phyloP scores from a whole-genome alignment of 2,888 invertebrate species.

The Drosophila bunnanda region DNA sequence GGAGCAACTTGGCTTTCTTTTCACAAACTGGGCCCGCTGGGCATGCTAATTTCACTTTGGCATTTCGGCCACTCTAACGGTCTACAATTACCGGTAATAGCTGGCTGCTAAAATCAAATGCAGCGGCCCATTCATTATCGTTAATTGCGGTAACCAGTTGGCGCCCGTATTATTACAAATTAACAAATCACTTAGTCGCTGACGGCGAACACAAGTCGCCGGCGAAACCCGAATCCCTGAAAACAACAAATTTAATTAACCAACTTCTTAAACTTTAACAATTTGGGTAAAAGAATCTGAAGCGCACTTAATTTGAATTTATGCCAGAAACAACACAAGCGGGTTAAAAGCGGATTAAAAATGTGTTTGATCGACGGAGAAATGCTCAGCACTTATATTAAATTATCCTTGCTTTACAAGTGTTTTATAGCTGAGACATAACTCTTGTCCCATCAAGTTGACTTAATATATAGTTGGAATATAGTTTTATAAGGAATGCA shows the following conservation, averaged over 20 bases:
- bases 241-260: slow-evolving; percentile 73
- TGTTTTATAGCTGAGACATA: too few species aligned
- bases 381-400: background rate
- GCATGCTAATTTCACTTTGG: slow-evolving; percentile 76
- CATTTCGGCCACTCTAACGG: slow-evolving; percentile 50
- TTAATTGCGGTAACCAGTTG: slow-evolving; percentile 66
- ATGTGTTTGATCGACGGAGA: background rate
- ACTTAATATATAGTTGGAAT: background rate
- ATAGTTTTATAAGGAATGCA: background rate
- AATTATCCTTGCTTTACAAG: too few species aligned
- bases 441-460: too few species aligned
- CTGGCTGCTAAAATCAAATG: slow-evolving; percentile 62
- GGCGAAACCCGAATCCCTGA: slow-evolving; percentile 17
- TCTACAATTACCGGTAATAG: slow-evolving; percentile 76
- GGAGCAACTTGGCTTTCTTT: slow-evolving; percentile 41
- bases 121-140: slow-evolving; percentile 60
- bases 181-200: slow-evolving; percentile 73
- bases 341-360: background rate
- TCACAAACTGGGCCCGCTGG: slow-evolving; percentile 71
- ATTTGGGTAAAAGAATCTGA: slow-evolving; percentile 51
- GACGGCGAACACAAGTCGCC: too few species aligned
- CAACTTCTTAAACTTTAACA: slow-evolving; percentile 70
- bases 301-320: slow-evolving; percentile 59
- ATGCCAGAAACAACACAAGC: slow-evolving; percentile 27
- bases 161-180: slow-evolving; percentile 53